A percentile compares a stretch with the other conserved stretches of the same genome.
These are phyloP conservation scores for Ranitomeya imitator DNA, from an alignment of 2,113 vertebrate genomes.

Conservation along the genomic window DNA sequence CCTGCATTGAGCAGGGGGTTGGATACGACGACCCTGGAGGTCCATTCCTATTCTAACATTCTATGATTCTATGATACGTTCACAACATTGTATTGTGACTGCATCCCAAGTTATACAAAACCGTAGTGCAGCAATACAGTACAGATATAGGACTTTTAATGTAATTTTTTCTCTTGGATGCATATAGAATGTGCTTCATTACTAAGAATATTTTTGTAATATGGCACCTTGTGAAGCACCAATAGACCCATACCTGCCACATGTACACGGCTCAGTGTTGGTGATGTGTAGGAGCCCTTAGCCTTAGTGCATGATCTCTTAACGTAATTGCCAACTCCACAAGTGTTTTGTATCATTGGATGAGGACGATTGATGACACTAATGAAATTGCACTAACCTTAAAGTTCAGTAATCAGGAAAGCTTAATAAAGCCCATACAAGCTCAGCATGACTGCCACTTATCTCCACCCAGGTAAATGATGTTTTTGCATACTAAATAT, in stretches of 20 bases:
- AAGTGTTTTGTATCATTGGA: conserved; percentile 9
- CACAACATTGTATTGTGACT: too few species aligned
- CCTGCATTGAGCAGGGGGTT: too few species aligned
- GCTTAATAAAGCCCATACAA: conserved; percentile 11
- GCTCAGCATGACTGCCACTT: conserved; percentile 8
- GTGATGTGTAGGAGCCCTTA: not conserved
- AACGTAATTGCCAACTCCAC: conserved; percentile 11
- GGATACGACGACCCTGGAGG: too few species aligned
- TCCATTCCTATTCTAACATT: too few species aligned
- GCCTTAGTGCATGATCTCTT: not conserved
- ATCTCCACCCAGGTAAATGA: conserved; percentile 25
- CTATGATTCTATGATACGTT: too few species aligned
- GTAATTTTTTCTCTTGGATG: too few species aligned
- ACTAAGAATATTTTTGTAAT: not conserved
- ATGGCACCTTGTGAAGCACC: not conserved
- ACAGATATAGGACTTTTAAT: too few species aligned
- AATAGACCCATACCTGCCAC: not conserved
- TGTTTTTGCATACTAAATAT: conserved; percentile 29
- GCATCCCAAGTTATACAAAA: not conserved
- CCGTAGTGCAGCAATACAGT: not conserved
- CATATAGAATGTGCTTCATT: not conserved
- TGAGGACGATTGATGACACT: conserved; percentile 16
- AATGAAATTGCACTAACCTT: conserved; percentile 36
- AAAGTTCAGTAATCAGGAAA: conserved; percentile 23
- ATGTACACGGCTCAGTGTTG: not conserved